Base-by-base conservation (phyloP, 2,113 vertebrate species). In the Scalopus aquaticus region DNA sequence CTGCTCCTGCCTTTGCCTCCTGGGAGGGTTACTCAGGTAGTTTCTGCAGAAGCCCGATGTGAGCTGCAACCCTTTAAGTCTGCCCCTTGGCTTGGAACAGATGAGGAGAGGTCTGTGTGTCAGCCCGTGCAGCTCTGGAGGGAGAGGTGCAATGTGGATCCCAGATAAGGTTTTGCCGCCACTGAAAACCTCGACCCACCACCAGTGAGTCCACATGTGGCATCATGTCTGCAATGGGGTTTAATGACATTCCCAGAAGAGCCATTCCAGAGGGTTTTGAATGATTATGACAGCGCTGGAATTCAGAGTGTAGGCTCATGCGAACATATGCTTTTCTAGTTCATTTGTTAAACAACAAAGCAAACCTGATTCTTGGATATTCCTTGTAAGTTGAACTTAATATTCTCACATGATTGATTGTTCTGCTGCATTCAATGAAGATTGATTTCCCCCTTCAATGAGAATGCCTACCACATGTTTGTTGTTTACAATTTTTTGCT, bases 201-300 rank as follows among this genome's bases (percentile, higher is more conserved):
- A 0, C 73, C 17, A 9, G 1, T 2, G 49, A n/a, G 22, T 35
- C 51, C 7, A 24, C 22, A 7, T 1, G 1, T 17, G 39, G 73
- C 15, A 13, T 58, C 73, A 11, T 12, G 3, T 70, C 56, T 35
- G 51, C 54, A 13, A 10, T 51, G 56, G 35, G 22, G 9, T 72
- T 37, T 49, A 51, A 70, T 24, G 69, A 30, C 64, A 32, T 73
- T 70, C 86, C 46, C 37, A 54, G 51, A 69, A 77, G 37, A 90
- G 12, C 6, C 13, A 19, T 51, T 15, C 3, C n/a, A 49, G 35
- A 37, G 67, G 46, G 35, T 15, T 74, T 51, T 37, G 35, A 44
- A 24, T 7, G 44, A 16, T 20, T 35, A 1, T 3, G 5, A 10
- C n/a, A 8, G 9, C 22, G 10, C 12, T 32, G 49, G 19, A 39